Evolutionary conservation across 2,888 invertebrate species (phyloP).

Genomic region (Spialia ferax): DNA sequence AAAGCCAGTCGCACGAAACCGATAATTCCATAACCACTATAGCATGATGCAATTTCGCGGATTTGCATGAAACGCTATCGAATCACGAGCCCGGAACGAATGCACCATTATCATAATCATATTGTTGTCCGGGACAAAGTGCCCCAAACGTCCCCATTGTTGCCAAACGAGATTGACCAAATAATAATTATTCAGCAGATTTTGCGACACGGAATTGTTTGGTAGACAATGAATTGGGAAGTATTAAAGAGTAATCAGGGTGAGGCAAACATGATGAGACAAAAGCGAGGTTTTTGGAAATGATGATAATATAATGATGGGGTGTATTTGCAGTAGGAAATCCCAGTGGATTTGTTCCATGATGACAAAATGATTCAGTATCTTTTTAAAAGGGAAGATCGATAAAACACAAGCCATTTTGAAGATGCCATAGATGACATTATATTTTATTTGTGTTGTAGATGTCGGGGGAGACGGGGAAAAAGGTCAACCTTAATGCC

Average conservation of each 20-base stretch:
- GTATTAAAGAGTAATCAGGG: neutral
- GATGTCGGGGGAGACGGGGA: too few species aligned
- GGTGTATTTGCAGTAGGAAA: too few species aligned
- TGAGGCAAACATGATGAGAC: neutral
- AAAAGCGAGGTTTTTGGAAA: neutral
- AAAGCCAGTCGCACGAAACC: neutral
- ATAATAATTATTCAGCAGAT: constrained; percentile 16
- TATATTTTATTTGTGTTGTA: too few species aligned
- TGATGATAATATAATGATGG: too few species aligned
- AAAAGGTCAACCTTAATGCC: too few species aligned
- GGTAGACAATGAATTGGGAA: neutral
- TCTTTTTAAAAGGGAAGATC: too few species aligned
- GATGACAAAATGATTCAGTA: too few species aligned
- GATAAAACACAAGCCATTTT: too few species aligned
- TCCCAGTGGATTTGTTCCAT: too few species aligned
- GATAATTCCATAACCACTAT: neutral
- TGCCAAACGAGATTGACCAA: constrained; percentile 13
- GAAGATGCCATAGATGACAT: too few species aligned
- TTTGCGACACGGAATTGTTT: constrained; percentile 1
- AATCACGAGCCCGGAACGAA: neutral
- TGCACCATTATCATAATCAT: constrained; percentile 9
- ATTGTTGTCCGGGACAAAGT: constrained; percentile 8
- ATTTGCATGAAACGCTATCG: constrained; percentile 16
- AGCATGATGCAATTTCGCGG: constrained; percentile 4
- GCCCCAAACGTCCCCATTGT: constrained; percentile 10